Conservation (phyloP, 1,140 invertebrate species). For the Philotrypesis tridentata region DNA sequence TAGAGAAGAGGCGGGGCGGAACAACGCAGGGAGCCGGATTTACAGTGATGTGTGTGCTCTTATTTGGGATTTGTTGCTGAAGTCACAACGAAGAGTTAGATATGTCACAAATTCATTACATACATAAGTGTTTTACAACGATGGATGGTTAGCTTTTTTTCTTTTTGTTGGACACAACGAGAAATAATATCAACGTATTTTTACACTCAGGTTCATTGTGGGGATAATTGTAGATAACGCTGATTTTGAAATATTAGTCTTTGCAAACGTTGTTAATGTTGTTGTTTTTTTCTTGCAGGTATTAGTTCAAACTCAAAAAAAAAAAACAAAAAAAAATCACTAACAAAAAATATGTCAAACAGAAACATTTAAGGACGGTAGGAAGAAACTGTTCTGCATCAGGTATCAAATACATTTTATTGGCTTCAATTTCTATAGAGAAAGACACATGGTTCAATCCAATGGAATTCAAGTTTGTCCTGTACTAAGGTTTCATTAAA, state of each 20-base stretch:
- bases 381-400: neutral
- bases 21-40: neutral
- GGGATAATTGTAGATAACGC: neutral
- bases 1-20: neutral
- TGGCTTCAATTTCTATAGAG: neutral
- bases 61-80: neutral
- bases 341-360: too few species aligned
- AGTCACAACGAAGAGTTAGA: neutral
- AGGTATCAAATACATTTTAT: constrained; percentile 22
- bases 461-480: neutral
- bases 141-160: neutral
- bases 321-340: neutral
- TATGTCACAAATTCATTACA: too few species aligned
- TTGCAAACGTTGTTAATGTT: constrained; percentile 32
- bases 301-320: constrained; percentile 27
- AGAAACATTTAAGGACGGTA: neutral
- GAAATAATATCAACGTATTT: neutral
- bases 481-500: neutral
- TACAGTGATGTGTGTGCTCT: neutral
- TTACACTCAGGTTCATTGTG: constrained; percentile 14
- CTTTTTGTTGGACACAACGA: too few species aligned
- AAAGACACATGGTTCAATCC: constrained; percentile 24
- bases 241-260: constrained; percentile 29
- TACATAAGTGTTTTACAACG: too few species aligned
- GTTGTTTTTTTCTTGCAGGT: too few species aligned